Base-by-base conservation (phyloP, 2,113 vertebrate species). In the Pachypanchax playfairii region DNA sequence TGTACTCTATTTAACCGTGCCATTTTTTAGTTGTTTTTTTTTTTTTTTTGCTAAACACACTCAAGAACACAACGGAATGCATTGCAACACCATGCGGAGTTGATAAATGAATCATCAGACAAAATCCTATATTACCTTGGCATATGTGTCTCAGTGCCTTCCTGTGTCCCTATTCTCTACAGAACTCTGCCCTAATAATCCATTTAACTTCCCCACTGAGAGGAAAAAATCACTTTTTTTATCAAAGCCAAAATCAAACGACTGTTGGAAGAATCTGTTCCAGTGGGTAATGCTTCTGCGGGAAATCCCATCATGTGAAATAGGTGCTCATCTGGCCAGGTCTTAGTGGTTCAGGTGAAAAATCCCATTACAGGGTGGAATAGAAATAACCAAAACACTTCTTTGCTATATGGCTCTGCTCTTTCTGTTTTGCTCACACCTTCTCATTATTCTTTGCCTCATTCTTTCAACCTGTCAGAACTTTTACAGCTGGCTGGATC, bases 301-400 rank as follows among this genome's bases (percentile, higher is more conserved):
- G 63, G 70, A 64, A 86, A 77, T 86, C 75, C 72, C 77, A 80
- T 85, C 74, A 80, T 83, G 74, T 77, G 82, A 77, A 86, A 85
- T 80, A 75, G 72, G 70, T 68, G 71, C 70, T 85, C 68, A 62
- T 80, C 49, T 67, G 63, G 65, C 62, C 63, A 65, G 69, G 73
- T 87, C 82, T 82, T 62, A 75, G 69, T 39, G 50, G 70, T 80
- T 80, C 61, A 36, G 46, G 65, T 82, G 65, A 79, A 81, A 85
- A 78, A 88, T 75, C 67, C 71, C 44, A 80, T 86, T 83, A 60
- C 67, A 51, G 39, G 52, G 58, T 71, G 66, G 79, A 67, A 73
- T 53, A 59, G 70, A 85, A 85, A 85, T 81, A 85, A 79, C 61
- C 72, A 84, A 77, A 85, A 77, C 50, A 70, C 61, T 43, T 70